Conservation (phyloP, 2,888 invertebrate species). For the Beris morrisii region DNA sequence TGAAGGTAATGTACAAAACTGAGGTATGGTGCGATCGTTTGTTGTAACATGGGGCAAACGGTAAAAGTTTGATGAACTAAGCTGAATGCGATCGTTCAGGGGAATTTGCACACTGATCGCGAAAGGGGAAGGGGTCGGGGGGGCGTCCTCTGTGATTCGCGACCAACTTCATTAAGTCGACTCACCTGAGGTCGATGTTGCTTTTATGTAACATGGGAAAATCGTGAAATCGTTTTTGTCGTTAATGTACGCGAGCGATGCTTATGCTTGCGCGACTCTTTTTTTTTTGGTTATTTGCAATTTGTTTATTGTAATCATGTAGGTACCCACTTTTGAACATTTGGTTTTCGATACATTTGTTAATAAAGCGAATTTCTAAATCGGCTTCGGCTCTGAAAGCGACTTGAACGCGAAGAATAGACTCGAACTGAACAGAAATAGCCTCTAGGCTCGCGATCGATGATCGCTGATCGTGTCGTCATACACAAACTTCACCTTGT, state of each 20-base stretch:
- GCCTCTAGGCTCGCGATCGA: too few species aligned
- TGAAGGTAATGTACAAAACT: too few species aligned
- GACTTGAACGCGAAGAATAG: too few species aligned
- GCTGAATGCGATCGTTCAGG: neutral
- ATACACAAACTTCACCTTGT: too few species aligned
- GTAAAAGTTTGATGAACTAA: constrained; percentile 28
- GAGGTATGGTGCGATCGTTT: too few species aligned
- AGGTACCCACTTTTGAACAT: too few species aligned
- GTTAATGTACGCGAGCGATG: neutral
- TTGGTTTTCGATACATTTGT: too few species aligned
- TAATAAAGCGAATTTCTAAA: neutral
- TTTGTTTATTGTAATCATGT: neutral
- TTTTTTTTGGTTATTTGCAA: constrained; percentile 20
- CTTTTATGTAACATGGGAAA: constrained; percentile 34
- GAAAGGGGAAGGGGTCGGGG: neutral
- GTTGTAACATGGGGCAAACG: neutral
- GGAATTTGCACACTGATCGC: neutral
- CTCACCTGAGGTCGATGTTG: constrained; percentile 33
- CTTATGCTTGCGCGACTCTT: constrained; percentile 19
- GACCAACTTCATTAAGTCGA: constrained; percentile 7
- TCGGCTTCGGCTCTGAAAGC: neutral
- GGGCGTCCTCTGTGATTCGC: constrained; percentile 9
- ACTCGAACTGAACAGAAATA: too few species aligned
- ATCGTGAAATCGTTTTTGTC: constrained; percentile 30
- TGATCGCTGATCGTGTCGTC: too few species aligned